Conservation (phyloP, 1,140 invertebrate genomes). For the Tyrophagus putrescentiae region DNA sequence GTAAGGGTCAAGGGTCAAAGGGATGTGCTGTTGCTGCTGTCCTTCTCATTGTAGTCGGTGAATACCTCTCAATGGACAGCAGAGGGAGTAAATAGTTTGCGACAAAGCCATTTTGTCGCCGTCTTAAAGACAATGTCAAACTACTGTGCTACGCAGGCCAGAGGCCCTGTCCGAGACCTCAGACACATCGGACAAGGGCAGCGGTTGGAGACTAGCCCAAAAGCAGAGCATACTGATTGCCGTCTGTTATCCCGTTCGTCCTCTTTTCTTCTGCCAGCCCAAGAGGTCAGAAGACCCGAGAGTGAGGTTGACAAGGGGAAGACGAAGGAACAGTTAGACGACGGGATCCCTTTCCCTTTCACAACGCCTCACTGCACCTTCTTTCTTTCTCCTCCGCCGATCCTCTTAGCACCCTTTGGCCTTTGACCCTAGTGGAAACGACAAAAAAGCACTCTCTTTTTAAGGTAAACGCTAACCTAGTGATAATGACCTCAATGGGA, state of each 20-base stretch:
- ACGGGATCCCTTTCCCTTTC: slow-evolving; percentile 8
- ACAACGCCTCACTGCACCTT: neutral
- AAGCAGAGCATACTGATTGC: too few species aligned
- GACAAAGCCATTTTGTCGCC: too few species aligned
- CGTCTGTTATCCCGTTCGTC: too few species aligned
- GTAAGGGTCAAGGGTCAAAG: slow-evolving; percentile 8
- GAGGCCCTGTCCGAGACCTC: slow-evolving; percentile 7
- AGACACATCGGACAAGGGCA: too few species aligned
- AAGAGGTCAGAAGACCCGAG: too few species aligned
- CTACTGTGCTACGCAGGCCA: too few species aligned
- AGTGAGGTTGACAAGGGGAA: too few species aligned
- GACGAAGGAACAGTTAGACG: neutral
- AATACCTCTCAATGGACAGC: neutral
- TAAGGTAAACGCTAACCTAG: slow-evolving; percentile 8
- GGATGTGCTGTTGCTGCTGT: neutral
- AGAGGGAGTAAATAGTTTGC: too few species aligned
- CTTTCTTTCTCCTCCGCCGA: neutral
- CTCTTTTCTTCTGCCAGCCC: too few species aligned
- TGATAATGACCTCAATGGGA: slow-evolving; percentile 13
- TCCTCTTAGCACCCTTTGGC: slow-evolving; percentile 14
- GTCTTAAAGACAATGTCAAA: too few species aligned
- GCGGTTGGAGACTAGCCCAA: too few species aligned
- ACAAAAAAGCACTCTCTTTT: neutral
- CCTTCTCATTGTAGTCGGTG: too few species aligned
- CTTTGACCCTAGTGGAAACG: slow-evolving; percentile 7